Percentiles rank a stretch among this genome's conserved stretches.
Evolutionary conservation across 2,888 invertebrate species (phyloP).

Genomic region (Aradus depressus): DNA sequence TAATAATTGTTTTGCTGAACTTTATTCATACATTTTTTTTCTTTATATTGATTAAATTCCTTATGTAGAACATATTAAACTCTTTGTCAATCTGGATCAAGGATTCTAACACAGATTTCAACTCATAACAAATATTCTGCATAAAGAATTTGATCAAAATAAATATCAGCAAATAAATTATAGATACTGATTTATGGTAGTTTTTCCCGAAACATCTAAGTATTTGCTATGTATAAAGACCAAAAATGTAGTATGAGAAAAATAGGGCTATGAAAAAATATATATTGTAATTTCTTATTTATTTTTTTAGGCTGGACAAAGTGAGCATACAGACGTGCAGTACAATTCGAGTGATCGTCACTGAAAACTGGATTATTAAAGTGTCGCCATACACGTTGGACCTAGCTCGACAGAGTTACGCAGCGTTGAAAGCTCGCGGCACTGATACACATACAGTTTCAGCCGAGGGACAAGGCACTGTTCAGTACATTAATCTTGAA

Average conservation of each 20-base stretch:
- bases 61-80: too few relatives aligned
- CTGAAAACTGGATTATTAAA: conserved; percentile 81
- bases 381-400: conserved; percentile 60
- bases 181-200: neutral
- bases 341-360: conserved; percentile 58
- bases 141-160: neutral
- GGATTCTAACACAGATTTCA: too few relatives aligned
- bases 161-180: neutral
- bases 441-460: conserved; percentile 59
- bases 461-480: conserved; percentile 52
- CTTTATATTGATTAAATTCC: too few relatives aligned
- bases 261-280: conserved; percentile 7
- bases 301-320: conserved; percentile 54
- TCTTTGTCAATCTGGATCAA: too few relatives aligned
- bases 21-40: too few relatives aligned
- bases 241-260: neutral
- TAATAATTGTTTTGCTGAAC: too few relatives aligned
- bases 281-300: conserved; percentile 9
- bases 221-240: neutral
- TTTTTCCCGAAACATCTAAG: neutral
- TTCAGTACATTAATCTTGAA: conserved; percentile 73
- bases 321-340: conserved; percentile 56
- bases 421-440: conserved; percentile 59
- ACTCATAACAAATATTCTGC: too few relatives aligned
- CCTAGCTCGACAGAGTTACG: conserved; percentile 68